phyloP scores from a whole-genome alignment of 1,140 invertebrate species.

The Varroa destructor region DNA sequence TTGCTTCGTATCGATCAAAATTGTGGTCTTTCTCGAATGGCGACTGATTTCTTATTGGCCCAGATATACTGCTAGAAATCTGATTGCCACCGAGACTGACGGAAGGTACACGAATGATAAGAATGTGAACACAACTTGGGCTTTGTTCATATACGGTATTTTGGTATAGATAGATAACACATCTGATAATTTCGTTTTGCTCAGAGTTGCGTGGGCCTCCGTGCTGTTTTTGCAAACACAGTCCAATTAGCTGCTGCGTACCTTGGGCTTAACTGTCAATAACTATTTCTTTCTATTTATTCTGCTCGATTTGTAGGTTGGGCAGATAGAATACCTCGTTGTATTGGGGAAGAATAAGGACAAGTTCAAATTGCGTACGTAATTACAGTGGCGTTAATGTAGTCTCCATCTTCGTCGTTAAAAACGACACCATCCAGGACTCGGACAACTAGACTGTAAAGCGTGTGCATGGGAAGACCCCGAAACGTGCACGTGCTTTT shows the following conservation, averaged over 20 bases:
- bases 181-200: conserved; percentile 1
- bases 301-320: neutral
- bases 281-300: neutral
- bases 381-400: neutral
- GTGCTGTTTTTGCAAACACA: conserved; percentile 1
- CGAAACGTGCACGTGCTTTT: conserved; percentile 12
- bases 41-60: neutral
- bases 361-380: neutral
- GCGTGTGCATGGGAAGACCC: neutral
- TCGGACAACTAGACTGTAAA: neutral
- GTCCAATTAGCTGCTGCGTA: neutral
- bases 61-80: neutral
- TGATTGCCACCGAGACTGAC: neutral
- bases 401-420: conserved; percentile 4
- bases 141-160: neutral
- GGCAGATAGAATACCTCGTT: neutral
- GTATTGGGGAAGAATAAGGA: neutral
- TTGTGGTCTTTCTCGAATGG: conserved; percentile 9
- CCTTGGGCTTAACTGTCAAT: neutral
- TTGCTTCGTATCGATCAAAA: neutral
- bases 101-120: neutral
- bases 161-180: neutral
- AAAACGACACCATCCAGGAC: neutral
- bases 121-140: neutral
- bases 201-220: neutral